Percentiles rank a stretch among this genome's conserved stretches.
phyloP scores from a whole-genome alignment of 2,797 vertebrate species.

The Sebastolobus altivelis region DNA sequence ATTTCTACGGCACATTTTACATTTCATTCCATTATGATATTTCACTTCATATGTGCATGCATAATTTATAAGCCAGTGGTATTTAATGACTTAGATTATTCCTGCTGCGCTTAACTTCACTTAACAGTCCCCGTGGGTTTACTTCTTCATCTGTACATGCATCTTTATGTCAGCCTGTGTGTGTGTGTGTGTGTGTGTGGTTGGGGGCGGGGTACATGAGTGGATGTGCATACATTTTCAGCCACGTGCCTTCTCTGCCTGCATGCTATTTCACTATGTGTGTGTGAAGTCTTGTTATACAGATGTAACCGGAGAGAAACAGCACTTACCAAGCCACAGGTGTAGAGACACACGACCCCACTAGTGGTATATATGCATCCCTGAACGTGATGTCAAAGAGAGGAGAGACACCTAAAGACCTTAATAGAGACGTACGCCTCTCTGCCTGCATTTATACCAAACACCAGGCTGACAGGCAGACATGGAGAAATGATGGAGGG shows the following conservation, averaged over 20 bases:
- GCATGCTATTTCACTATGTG: neutral
- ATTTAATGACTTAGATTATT: slow-evolving; percentile 53
- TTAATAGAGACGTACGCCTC: neutral
- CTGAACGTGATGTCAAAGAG: neutral
- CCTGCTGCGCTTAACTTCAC: slow-evolving; percentile 35
- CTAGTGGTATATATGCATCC: neutral
- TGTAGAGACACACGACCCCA: neutral
- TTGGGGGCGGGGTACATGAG: neutral
- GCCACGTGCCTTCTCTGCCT: neutral
- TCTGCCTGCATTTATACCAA: neutral
- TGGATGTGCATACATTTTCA: slow-evolving; percentile 19
- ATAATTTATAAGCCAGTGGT: slow-evolving; percentile 58
- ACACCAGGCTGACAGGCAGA: slow-evolving; percentile 7
- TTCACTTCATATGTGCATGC: slow-evolving; percentile 29
- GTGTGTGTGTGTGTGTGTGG: slow-evolving; percentile 4
- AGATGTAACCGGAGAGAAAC: neutral
- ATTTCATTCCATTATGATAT: slow-evolving; percentile 28
- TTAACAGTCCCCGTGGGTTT: slow-evolving; percentile 40
- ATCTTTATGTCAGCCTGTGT: slow-evolving; percentile 10
- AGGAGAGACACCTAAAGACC: neutral
- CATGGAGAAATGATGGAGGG: slow-evolving; percentile 3
- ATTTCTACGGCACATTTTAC: slow-evolving; percentile 12
- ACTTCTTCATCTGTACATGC: slow-evolving; percentile 33
- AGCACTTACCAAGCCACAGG: neutral
- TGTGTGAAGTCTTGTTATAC: slow-evolving; percentile 12